These are phyloP conservation scores for Otolemur garnettii DNA, from an alignment of 2,113 vertebrate species.

Conservation along the genomic window DNA sequence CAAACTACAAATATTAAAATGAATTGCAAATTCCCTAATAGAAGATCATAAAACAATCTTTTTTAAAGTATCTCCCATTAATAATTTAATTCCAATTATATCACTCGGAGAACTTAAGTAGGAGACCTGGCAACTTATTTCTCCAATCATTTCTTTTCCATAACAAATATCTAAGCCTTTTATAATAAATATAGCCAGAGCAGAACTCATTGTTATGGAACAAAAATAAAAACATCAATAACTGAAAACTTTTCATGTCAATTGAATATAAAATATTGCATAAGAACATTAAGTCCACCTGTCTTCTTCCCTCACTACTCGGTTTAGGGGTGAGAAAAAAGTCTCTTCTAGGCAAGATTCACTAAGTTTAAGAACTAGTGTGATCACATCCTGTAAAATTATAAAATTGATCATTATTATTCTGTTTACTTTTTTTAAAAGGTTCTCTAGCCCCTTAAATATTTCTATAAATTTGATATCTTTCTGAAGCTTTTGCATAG, in stretches of 20 bases:
- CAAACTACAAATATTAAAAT: constrained; percentile 97
- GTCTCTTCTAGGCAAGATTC: constrained; percentile 75
- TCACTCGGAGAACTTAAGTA: constrained; percentile 90
- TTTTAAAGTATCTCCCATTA: constrained; percentile 94
- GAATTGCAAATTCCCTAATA: constrained; percentile 96
- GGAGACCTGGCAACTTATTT: constrained; percentile 88
- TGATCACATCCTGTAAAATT: constrained; percentile 78
- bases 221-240: constrained; percentile 70
- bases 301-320: not conserved
- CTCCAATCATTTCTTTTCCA: constrained; percentile 84
- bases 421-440: constrained; percentile 78
- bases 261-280: constrained; percentile 55
- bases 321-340: constrained; percentile 74
- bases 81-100: constrained; percentile 97
- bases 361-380: constrained; percentile 81
- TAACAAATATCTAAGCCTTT: constrained; percentile 82
- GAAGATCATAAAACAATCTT: constrained; percentile 96
- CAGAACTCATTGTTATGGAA: constrained; percentile 71
- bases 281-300: constrained; percentile 63
- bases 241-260: constrained; percentile 54
- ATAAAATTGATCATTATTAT: constrained; percentile 72
- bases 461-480: constrained; percentile 85
- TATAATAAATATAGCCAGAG: constrained; percentile 70
- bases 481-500: constrained; percentile 86
- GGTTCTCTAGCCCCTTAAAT: constrained; percentile 81